Percentiles rank a stretch among this genome's conserved stretches.
phyloP scores from a whole-genome alignment of 2,113 vertebrate genomes.

The Genyomyrus donnyi region DNA sequence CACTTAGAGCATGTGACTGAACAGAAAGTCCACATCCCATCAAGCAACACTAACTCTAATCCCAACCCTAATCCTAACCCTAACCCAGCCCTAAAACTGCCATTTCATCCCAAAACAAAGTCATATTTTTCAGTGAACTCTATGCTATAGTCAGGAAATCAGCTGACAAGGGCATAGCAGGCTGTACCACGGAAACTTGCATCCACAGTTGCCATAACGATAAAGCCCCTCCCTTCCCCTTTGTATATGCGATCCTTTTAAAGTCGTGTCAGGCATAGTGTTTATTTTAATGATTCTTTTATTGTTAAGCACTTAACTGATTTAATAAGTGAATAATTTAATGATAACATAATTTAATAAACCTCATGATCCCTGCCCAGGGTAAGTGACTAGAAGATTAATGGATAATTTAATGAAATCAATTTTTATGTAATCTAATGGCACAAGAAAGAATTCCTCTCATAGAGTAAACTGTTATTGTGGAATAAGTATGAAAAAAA shows the following conservation, averaged over 20 bases:
- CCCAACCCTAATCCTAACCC: background rate
- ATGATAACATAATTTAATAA: background rate
- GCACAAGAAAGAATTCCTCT: background rate
- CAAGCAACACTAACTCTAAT: background rate
- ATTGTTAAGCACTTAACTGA: background rate
- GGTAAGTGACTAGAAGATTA: background rate
- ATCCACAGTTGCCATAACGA: background rate
- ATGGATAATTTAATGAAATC: background rate
- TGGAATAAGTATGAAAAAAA: background rate
- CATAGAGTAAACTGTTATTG: background rate
- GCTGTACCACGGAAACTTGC: background rate
- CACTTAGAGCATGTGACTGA: background rate
- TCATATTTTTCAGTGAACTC: background rate
- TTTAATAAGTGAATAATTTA: background rate
- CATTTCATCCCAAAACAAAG: background rate
- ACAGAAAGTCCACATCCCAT: background rate
- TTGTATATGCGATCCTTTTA: background rate
- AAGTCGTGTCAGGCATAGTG: background rate
- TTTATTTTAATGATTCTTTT: background rate
- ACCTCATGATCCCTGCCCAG: background rate
- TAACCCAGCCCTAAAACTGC: constrained; percentile 5
- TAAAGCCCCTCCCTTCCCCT: background rate
- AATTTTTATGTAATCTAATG: background rate
- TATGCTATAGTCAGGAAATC: background rate
- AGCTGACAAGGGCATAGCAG: background rate